Evolutionary conservation across 2,888 invertebrate genomes (phyloP), one percentile per base, ranked within the genome.

Genomic region (Labia minor): DNA sequence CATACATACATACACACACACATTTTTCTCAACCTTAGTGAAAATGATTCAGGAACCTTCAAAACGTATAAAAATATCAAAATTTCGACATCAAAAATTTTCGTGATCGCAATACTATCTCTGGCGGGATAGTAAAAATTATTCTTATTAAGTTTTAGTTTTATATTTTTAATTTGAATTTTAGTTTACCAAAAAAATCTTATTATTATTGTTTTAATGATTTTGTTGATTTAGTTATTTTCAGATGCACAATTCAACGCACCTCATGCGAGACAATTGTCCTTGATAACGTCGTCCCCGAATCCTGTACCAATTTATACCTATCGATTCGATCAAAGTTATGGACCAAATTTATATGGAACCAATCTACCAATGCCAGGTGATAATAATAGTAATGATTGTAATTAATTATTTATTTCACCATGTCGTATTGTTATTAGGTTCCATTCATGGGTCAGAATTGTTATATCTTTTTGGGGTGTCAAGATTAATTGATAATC

Each of bases 401-500:
- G n/a, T n/a, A 16, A 62, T 63, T 63, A 21, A 4, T 21, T 10
- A 21, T 63, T 8, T 2, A 63, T 63, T 21, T 21, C 20, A 4
- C 21, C 3, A 63, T 63, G 4, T 21, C 63, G 20, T 66, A 2
- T 21, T 26, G 21, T 8, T 21, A 14, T 61, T 64, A 83, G 87
- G 87, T 67, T 83, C 85, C n/a, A 81, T 83, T 0, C 86, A 87
- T 71, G 85, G 86, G 3, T 81, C 86, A 0, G 88, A 88, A 75
- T 76, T 88, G 68, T 79, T 87, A 10, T 78, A 86, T 33, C 75
- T 88, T 21, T 79, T 88, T 71, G 49, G 49, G 14, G n/a, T n/a
- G n/a, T 82, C 86, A 74, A 84, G 86, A 71, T 86, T 87, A 78
- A 79, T 87, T 67, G 83, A 85, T 1, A 81, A 88, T 33, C 79